A percentile compares a stretch with the other conserved stretches of the same genome.
phyloP scores from a whole-genome alignment of 2,888 invertebrate genomes.

The Papilio gigon region DNA sequence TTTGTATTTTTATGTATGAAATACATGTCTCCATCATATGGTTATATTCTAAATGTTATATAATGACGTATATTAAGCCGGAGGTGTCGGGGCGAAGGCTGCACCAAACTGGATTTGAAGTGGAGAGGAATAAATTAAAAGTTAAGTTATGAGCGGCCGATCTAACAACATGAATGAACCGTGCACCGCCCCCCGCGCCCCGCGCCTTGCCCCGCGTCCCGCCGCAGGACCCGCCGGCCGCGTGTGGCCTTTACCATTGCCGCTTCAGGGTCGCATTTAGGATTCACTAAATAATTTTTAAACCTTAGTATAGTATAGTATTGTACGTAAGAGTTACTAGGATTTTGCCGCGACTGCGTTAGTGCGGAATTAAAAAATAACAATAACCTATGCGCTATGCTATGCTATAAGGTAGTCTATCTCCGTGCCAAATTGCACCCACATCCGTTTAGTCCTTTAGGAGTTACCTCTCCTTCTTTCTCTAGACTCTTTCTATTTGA shows the following conservation, averaged over 20 bases:
- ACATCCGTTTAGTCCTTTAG: too few species aligned
- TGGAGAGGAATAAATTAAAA: conserved; percentile 79
- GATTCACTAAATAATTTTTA: conserved; percentile 8
- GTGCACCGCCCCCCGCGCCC: conserved; percentile 55
- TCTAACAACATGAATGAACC: conserved; percentile 83
- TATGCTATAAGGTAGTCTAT: too few species aligned
- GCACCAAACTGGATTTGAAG: conserved; percentile 67
- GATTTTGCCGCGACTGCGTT: too few species aligned
- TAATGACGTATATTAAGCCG: conserved; percentile 61
- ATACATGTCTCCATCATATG: conserved; percentile 39
- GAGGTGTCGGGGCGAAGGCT: conserved; percentile 65
- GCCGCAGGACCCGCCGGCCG: conserved; percentile 57
- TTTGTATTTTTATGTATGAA: not conserved
- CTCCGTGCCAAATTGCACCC: too few species aligned
- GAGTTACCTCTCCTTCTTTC: too few species aligned
- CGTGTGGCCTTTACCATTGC: conserved; percentile 76
- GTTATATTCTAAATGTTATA: conserved; percentile 47
- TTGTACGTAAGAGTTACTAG: too few species aligned
- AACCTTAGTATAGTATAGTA: too few species aligned
- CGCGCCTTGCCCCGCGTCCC: conserved; percentile 55
- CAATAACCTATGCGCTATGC: too few species aligned
- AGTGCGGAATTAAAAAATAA: too few species aligned
- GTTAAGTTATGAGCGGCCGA: conserved; percentile 81
- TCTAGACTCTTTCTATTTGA: too few species aligned
- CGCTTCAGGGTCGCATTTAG: conserved; percentile 65